Evolutionary conservation across 2,888 invertebrate species (phyloP), one percentile per base, ranked within the genome.

Genomic region (Phaonia tiefii): DNA sequence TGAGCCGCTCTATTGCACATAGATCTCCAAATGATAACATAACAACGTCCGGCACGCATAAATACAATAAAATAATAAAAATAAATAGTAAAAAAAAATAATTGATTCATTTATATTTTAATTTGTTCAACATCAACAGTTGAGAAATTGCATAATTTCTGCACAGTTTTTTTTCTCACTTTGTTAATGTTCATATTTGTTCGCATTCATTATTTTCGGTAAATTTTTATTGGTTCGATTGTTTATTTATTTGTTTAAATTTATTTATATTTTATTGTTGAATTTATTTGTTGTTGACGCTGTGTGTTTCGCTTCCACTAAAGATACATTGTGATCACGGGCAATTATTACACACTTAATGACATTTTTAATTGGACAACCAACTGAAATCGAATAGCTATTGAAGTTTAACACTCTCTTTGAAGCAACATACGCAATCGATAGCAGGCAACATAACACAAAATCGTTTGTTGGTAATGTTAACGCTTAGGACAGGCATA

Each of bases 61-160:
- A n/a, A 15, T 11, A 60, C 39, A 60, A 60, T 39, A 60, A 37
- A 20, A 63, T 22, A 63, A 63, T 42, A 63, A 63, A n/a, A 42
- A 63, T n/a, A 56, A 26, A 31, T 5, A 58, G 26, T 2, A 58
- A 11, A 31, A 58, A 58, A n/a, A 58, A 26, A 42, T 63, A 22
- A 63, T 39, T 63, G 63, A 42, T 42, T 63, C 22, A 63, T 63
- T 63, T 42, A 22, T 42, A 42, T 63, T 42, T 63, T 42, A 20
- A 63, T 63, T 42, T 63, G 63, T 63, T 63, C 22, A 63, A 63
- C 63, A 63, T 63, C 42, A 63, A 63, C 63, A 63, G 37, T 31
- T 31, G 31, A 31, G 39, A 63, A 60, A 63, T 63, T 63, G 63
- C 63, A 63, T 63, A 63, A 63, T 63, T 63, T 63, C 42, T 39